Conservation (phyloP, 2,113 vertebrate genomes). For the Archocentrus centrarchus region DNA sequence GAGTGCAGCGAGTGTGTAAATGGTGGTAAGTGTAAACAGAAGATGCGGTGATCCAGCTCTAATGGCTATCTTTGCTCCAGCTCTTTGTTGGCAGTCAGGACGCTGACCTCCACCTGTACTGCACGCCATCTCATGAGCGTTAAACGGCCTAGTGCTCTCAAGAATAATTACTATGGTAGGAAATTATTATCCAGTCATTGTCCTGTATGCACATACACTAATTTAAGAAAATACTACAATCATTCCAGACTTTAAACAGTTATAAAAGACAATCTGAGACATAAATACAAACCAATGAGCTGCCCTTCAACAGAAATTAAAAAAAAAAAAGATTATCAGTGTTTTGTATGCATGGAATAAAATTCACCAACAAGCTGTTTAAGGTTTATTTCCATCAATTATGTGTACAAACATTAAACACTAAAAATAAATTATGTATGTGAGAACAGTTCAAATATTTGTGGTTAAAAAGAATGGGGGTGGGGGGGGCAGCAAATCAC, state of each 20-base stretch:
- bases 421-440: not conserved
- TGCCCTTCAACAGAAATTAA: not conserved
- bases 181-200: slow-evolving; percentile 23
- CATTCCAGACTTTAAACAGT: not conserved
- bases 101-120: slow-evolving; percentile 41
- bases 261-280: not conserved
- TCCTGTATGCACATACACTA: not conserved
- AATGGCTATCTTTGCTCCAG: slow-evolving; percentile 47
- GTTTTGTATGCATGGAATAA: too few relatives aligned
- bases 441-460: not conserved
- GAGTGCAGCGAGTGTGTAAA: slow-evolving; percentile 61
- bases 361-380: not conserved
- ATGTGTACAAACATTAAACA: not conserved
- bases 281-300: not conserved
- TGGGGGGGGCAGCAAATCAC: not conserved
- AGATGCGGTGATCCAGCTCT: slow-evolving; percentile 44
- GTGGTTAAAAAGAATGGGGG: not conserved
- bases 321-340: not conserved
- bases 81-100: slow-evolving; percentile 42
- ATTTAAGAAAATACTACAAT: not conserved
- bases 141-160: slow-evolving; percentile 19
- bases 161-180: slow-evolving; percentile 38
- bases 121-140: not conserved
- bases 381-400: not conserved
- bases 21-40: slow-evolving; percentile 58